Base-by-base conservation (phyloP, 2,113 vertebrate genomes). In the Pandion haliaetus region DNA sequence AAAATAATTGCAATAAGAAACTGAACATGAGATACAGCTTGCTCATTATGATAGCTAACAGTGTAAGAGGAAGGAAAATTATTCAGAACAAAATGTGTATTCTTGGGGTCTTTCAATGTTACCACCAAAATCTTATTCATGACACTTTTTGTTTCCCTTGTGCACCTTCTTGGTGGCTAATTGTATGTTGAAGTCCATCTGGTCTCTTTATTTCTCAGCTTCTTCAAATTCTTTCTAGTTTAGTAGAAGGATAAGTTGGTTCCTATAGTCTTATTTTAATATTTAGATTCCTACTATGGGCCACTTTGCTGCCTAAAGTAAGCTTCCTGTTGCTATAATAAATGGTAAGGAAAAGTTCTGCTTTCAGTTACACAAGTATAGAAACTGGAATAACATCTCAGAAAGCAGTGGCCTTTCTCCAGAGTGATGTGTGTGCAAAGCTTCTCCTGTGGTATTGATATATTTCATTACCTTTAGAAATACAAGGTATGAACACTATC, bases 1-100 rank as follows among this genome's bases (percentile, higher is more conserved):
- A 89, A 92, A 97, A 89, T 84, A 82, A 92, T 91, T 91, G 54
- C 78, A 72, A 14, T 87, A 85, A 87, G 89, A 86, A 95, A 58
- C 31, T 77, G 83, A 84, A 91, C 49, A 84, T 89, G 73, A 95
- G 85, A 72, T 93, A 89, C 54, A 82, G 70, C 81, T 95, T 91
- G 36, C 65, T 88, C 79, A 81, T 94, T 90, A 65, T 86, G 44
- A 88, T 71, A 71, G 66, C 44, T 72, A 88, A 82, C 31, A 76
- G 31, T 52, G 47, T 79, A 86, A 92, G 42, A 71, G 94, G 65
- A 93, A 79, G 1, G 12, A 89, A 65, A 82, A 76, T 78, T 0
- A 71, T 78, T 86, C 83, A 79, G 73, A 84, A 71, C 13, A 87
- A 79, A 93, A 95, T 7, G 2, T 76, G 52, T 82, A 25, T 91